phyloP scores from a whole-genome alignment of 2,888 invertebrate genomes.

The Epicampocera succincta region DNA sequence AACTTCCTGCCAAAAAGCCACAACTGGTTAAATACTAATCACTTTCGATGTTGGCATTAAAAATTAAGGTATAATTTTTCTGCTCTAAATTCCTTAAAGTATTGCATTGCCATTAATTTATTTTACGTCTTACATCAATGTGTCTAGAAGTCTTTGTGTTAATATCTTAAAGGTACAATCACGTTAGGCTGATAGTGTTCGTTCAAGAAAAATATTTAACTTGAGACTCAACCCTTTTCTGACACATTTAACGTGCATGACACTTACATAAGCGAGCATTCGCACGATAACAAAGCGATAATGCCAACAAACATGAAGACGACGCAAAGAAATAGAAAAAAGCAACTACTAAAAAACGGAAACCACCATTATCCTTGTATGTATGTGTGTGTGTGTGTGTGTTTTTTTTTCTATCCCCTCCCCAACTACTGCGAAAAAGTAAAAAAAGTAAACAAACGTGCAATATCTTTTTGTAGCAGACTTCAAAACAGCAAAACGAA shows the following conservation, averaged over 20 bases:
- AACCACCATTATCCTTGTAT: slow-evolving; percentile 43
- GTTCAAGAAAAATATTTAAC: slow-evolving; percentile 57
- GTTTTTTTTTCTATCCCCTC: neutral
- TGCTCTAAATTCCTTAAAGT: neutral
- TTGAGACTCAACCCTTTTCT: slow-evolving; percentile 69
- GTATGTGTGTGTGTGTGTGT: too few relatives aligned
- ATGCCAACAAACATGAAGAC: slow-evolving; percentile 74
- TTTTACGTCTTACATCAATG: neutral
- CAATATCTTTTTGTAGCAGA: slow-evolving; percentile 29
- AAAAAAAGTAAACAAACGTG: slow-evolving; percentile 32
- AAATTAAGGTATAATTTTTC: neutral
- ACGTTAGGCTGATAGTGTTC: slow-evolving; percentile 61
- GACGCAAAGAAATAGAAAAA: slow-evolving; percentile 58
- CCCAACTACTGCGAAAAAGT: slow-evolving; percentile 2
- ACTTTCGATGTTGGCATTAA: neutral
- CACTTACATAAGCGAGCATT: slow-evolving; percentile 77
- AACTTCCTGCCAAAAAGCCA: too few relatives aligned
- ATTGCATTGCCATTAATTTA: neutral
- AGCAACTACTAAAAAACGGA: slow-evolving; percentile 35
- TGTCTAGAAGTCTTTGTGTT: slow-evolving; percentile 14
- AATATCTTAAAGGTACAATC: slow-evolving; percentile 43
- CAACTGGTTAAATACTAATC: too few relatives aligned
- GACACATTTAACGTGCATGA: slow-evolving; percentile 76
- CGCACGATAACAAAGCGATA: slow-evolving; percentile 76
- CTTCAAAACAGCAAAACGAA: slow-evolving; percentile 6